Percentiles rank a stretch among this genome's conserved stretches.
Conservation (phyloP, 2,797 vertebrate genomes). For the Ptychadena robeensis region DNA sequence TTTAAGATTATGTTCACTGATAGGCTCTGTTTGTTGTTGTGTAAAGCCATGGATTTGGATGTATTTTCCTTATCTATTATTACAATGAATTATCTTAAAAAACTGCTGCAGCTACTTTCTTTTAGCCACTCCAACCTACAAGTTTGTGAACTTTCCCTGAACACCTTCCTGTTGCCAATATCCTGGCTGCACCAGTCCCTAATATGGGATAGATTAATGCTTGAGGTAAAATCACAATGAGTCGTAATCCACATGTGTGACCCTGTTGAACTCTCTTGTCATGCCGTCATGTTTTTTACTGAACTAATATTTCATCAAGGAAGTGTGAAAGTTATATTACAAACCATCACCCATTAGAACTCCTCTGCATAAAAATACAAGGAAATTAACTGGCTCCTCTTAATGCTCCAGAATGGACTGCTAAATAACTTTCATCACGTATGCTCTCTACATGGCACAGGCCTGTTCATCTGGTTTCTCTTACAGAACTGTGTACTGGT, state of each 20-base stretch:
- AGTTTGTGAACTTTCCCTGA: neutral
- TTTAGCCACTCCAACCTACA: conserved; percentile 26
- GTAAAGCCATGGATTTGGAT: neutral
- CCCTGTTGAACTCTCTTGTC: conserved; percentile 63
- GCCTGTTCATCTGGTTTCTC: conserved; percentile 70
- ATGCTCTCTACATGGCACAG: conserved; percentile 50
- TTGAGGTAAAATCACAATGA: conserved; percentile 38
- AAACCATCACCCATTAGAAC: conserved; percentile 53
- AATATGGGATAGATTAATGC: conserved; percentile 59
- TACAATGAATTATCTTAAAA: conserved; percentile 16
- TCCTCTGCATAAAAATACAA: conserved; percentile 62
- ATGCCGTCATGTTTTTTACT: conserved; percentile 65
- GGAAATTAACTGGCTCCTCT: conserved; percentile 66
- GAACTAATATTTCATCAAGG: conserved; percentile 70
- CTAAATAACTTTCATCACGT: conserved; percentile 61
- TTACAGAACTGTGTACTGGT: conserved; percentile 66
- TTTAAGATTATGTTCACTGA: too few relatives aligned
- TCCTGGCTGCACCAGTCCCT: neutral
- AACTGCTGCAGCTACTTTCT: conserved; percentile 31
- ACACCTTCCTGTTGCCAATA: neutral
- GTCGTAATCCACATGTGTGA: conserved; percentile 53
- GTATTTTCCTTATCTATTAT: neutral
- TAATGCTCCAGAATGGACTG: conserved; percentile 56
- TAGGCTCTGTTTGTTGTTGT: neutral
- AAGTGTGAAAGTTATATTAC: conserved; percentile 64